phyloP scores from a whole-genome alignment of 2,888 invertebrate genomes.

The Neria commutata region DNA sequence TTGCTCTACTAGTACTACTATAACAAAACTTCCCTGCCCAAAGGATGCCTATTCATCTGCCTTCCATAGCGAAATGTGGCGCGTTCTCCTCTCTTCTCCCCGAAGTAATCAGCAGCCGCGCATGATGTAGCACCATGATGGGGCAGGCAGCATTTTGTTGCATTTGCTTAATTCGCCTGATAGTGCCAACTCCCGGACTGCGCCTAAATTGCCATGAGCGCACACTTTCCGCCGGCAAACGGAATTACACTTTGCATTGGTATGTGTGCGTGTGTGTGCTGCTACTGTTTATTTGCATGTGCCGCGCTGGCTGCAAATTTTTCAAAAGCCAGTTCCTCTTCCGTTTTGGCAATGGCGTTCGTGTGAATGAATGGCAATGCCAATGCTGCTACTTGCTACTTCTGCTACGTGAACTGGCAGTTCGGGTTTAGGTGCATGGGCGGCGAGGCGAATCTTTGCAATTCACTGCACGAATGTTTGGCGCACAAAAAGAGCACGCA shows the following conservation, averaged over 20 bases:
- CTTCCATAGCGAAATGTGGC: no score
- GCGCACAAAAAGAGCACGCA: no score
- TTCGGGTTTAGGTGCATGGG: neutral
- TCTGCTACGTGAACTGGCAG: neutral
- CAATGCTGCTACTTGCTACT: neutral
- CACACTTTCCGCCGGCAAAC: neutral
- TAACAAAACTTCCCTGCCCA: no score
- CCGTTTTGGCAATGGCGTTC: conserved; percentile 22
- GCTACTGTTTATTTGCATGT: conserved; percentile 5
- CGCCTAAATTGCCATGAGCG: neutral
- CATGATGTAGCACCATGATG: no score
- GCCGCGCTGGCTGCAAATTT: neutral
- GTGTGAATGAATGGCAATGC: conserved; percentile 10
- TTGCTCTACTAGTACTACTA: no score
- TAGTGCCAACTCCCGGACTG: neutral
- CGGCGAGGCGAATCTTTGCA: conserved; percentile 2
- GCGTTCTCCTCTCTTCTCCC: no score
- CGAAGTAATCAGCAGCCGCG: no score
- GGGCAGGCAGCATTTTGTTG: no score
- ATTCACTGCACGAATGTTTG: conserved; percentile 11
- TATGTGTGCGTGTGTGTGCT: conserved; percentile 6
- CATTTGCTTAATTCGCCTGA: no score
- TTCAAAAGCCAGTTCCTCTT: conserved; percentile 35
- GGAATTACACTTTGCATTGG: neutral
- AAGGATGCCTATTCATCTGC: no score